phyloP scores from a whole-genome alignment of 2,113 vertebrate genomes.

The Hippocampus guttulatus region DNA sequence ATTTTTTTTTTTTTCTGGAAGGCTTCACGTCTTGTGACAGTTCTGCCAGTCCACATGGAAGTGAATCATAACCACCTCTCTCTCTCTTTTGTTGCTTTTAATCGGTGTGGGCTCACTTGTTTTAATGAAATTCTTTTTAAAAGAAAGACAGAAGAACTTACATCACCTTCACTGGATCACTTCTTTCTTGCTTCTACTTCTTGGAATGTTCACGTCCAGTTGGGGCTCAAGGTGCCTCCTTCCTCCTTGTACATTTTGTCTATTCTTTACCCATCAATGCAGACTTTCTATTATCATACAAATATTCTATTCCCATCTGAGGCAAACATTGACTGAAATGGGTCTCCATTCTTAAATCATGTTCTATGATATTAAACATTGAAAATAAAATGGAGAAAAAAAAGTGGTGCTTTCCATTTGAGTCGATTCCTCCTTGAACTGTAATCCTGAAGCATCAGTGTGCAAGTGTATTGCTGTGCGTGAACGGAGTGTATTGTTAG shows the following conservation, averaged over 20 bases:
- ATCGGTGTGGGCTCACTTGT: constrained; percentile 83
- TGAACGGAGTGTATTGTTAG: too few species aligned
- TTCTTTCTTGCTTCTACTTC: constrained; percentile 67
- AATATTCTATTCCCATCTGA: constrained; percentile 77
- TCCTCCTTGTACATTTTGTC: constrained; percentile 84
- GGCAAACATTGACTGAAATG: constrained; percentile 83
- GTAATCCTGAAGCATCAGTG: neutral
- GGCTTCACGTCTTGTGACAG: constrained; percentile 30
- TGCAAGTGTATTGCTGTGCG: too few species aligned
- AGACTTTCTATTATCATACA: constrained; percentile 76
- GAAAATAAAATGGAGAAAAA: constrained; percentile 82
- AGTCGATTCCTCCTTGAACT: constrained; percentile 30
- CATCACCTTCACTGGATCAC: constrained; percentile 63
- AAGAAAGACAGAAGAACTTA: constrained; percentile 63
- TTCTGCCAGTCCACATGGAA: constrained; percentile 64
- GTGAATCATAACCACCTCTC: constrained; percentile 34
- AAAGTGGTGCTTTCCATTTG: constrained; percentile 77
- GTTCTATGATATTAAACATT: constrained; percentile 90
- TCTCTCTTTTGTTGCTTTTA: constrained; percentile 55
- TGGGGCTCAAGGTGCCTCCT: constrained; percentile 87
- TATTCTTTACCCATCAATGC: constrained; percentile 83
- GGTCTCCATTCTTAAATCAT: constrained; percentile 87
- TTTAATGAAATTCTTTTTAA: constrained; percentile 86
- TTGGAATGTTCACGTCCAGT: constrained; percentile 84
- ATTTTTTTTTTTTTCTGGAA: constrained; percentile 48